Conservation (phyloP, 2,113 vertebrate genomes). For the Notiomystis cincta region DNA sequence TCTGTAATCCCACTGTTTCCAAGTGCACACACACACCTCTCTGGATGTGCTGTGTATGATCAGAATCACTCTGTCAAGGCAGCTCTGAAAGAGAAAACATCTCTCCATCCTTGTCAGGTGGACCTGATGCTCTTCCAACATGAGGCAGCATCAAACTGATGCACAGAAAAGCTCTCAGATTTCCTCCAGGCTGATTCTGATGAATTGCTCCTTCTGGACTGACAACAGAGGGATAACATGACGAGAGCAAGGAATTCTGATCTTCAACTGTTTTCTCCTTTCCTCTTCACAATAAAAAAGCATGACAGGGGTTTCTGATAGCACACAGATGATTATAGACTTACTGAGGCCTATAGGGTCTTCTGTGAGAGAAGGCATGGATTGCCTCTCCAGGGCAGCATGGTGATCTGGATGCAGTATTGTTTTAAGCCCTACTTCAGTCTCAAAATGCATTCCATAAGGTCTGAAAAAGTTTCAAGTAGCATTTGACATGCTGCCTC, state of each 20-base stretch:
- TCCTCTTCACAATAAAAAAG: background rate
- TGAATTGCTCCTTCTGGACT: background rate
- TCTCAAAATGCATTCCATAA: background rate
- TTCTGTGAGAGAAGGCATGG: background rate
- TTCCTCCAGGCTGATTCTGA: background rate
- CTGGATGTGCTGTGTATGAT: rapidly evolving
- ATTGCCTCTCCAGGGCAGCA: background rate
- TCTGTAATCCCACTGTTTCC: background rate
- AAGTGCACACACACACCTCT: background rate
- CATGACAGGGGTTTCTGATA: background rate
- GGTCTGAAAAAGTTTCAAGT: background rate
- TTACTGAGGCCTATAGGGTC: background rate
- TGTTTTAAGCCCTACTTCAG: background rate
- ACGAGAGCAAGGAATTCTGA: background rate
- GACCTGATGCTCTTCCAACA: background rate
- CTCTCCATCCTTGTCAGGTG: background rate
- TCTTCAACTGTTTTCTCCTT: background rate
- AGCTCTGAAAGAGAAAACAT: background rate
- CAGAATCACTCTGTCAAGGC: background rate
- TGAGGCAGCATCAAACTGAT: background rate
- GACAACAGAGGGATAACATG: background rate
- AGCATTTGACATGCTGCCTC: background rate
- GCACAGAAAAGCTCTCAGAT: background rate
- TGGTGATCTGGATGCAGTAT: background rate
- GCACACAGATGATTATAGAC: background rate